Base-by-base conservation (phyloP, 2,113 vertebrate species). In the Nothocercus nigrocapillus region DNA sequence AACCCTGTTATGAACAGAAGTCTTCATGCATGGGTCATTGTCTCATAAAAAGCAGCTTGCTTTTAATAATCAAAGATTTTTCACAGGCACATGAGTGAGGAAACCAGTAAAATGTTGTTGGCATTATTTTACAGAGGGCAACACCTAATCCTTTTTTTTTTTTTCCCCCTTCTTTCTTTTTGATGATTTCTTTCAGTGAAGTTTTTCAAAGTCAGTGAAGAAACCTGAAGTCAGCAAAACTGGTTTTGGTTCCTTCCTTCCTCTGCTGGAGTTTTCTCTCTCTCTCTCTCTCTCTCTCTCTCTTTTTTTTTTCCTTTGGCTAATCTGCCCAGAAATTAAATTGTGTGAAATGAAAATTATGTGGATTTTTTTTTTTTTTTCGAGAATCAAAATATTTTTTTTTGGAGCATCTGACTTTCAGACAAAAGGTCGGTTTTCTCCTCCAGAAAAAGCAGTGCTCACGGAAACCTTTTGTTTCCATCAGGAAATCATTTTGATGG, bases 11-110 rank as follows among this genome's bases (percentile, higher is more conserved):
- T 85, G 68, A 58, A 69, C 21, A 36, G 77, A 85, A 93, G 16
- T 3, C 1, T 32, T 64, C 11, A 44, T 24, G 36, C 0, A 0
- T 7, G 58, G 1, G 8, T 27, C 2, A 3, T 34, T 4, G 49
- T 95, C 80, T 64, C 32, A 28, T 28, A 79, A 70, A 19, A 84
- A 44, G 34, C 25, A 76, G 4, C 2, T 44, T 47, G 8, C 15
- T 91, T 85, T 70, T 88, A 13, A n/a, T 63, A 73, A 27, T 77
- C 13, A 59, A 74, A 44, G 11, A 58, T 45, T 83, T 74, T 32
- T 3, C 4, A 19, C 0, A 0, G 28, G 74, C 20, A 63, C 32
- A 54, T 1, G 22, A 13, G 4, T 63, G 28, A 92, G 11, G 5
- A 20, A 81, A 78, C 7, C 15, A 16, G 28, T 18, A n/a, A 28